Evolutionary conservation across 2,797 vertebrate genomes (phyloP).

Genomic region (Enteromius afrohamiltoni): DNA sequence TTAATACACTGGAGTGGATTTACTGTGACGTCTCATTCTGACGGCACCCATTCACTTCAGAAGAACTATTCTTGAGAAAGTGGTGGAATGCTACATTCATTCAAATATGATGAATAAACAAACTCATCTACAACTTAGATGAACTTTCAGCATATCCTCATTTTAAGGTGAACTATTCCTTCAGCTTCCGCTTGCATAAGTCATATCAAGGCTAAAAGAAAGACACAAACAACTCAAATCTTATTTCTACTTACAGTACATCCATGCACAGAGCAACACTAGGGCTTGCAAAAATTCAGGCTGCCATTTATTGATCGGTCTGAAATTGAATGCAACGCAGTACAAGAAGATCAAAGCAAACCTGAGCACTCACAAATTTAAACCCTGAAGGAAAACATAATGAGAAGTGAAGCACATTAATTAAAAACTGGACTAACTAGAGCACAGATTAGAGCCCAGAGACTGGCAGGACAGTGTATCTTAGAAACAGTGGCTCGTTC

Average conservation of each 20-base stretch:
- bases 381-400: slow-evolving; percentile 3
- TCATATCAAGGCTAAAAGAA: not conserved
- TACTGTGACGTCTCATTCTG: not conserved
- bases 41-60: not conserved
- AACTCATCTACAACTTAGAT: not conserved
- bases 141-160: not conserved
- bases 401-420: not conserved
- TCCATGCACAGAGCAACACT: not conserved
- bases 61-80: not conserved
- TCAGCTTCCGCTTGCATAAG: not conserved
- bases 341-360: not conserved
- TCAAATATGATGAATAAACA: not conserved
- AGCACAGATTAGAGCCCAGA: not conserved
- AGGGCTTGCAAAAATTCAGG: not conserved
- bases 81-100: not conserved
- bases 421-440: slow-evolving; percentile 4
- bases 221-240: not conserved
- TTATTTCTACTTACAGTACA: not conserved
- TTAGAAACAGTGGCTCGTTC: not conserved
- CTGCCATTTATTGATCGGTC: not conserved
- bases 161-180: not conserved
- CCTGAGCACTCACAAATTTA: not conserved
- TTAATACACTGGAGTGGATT: not conserved
- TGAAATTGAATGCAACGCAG: not conserved
- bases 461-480: not conserved